These are phyloP conservation scores for Magallana angulata DNA, from an alignment of 1,140 invertebrate species.

Conservation along the genomic window DNA sequence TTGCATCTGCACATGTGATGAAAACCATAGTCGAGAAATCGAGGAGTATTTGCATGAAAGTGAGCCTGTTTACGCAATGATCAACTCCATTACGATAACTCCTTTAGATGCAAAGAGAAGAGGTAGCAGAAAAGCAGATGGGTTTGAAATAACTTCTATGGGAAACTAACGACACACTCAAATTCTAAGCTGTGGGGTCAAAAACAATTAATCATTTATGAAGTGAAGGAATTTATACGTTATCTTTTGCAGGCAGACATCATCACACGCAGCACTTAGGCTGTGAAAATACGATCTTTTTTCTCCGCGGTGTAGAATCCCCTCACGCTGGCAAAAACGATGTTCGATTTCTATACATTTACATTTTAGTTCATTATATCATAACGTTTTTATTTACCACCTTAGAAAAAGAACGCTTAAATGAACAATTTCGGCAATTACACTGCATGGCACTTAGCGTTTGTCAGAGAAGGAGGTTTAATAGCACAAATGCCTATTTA, in stretches of 20 bases:
- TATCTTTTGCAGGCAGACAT: conserved; percentile 12
- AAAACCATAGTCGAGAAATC: conserved; percentile 19
- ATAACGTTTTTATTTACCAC: neutral
- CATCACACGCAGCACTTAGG: neutral
- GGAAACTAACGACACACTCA: conserved; percentile 21
- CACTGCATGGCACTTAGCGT: neutral
- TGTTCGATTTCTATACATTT: neutral
- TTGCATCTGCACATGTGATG: conserved; percentile 4
- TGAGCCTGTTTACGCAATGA: conserved; percentile 28
- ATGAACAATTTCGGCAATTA: neutral
- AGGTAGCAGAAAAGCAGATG: neutral
- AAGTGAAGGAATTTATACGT: conserved; percentile 4
- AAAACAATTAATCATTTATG: conserved; percentile 31
- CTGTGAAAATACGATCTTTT: conserved; percentile 12
- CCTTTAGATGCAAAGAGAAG: neutral
- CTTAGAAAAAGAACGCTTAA: neutral
- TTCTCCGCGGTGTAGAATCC: neutral
- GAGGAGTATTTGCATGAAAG: conserved; percentile 30
- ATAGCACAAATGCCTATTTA: conserved; percentile 11
- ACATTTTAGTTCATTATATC: neutral
- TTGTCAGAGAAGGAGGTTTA: neutral
- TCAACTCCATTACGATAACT: conserved; percentile 24
- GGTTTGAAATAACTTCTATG: conserved; percentile 14
- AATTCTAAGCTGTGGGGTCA: neutral
- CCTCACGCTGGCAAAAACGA: neutral